These are phyloP conservation scores for Ophion costatus DNA, from an alignment of 2,888 invertebrate genomes.

Conservation along the genomic window DNA sequence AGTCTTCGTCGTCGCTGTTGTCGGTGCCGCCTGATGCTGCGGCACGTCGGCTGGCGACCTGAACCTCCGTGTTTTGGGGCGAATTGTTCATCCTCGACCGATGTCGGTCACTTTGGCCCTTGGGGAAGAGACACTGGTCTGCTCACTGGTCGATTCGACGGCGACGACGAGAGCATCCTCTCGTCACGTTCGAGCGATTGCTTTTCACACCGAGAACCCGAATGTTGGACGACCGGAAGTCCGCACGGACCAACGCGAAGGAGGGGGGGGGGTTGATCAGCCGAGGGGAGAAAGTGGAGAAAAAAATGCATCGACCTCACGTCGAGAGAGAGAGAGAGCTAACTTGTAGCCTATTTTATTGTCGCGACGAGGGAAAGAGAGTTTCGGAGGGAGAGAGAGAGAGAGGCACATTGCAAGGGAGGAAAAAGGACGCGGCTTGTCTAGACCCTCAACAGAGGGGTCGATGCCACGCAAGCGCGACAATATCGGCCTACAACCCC, in stretches of 20 bases:
- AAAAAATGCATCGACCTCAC: slow-evolving; percentile 32
- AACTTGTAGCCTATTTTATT: slow-evolving; percentile 61
- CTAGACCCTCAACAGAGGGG: slow-evolving; percentile 55
- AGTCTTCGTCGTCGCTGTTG: slow-evolving; percentile 82
- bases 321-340: slow-evolving; percentile 34
- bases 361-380: slow-evolving; percentile 42
- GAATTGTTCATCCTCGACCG: slow-evolving; percentile 77
- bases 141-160: background rate
- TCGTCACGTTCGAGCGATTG: background rate
- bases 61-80: slow-evolving; percentile 76
- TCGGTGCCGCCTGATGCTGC: slow-evolving; percentile 72
- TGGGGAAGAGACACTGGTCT: too few relatives aligned
- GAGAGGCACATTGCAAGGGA: background rate
- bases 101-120: background rate
- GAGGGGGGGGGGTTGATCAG: background rate
- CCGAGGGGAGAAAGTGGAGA: slow-evolving; percentile 26
- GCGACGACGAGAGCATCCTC: background rate
- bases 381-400: background rate
- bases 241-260: slow-evolving; percentile 13
- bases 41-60: slow-evolving; percentile 71
- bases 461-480: slow-evolving; percentile 73
- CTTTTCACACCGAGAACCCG: background rate
- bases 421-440: slow-evolving; percentile 60
- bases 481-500: slow-evolving; percentile 76
- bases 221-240: background rate